Conservation (phyloP, 2,888 invertebrate species). For the Chorisops tibialis region DNA sequence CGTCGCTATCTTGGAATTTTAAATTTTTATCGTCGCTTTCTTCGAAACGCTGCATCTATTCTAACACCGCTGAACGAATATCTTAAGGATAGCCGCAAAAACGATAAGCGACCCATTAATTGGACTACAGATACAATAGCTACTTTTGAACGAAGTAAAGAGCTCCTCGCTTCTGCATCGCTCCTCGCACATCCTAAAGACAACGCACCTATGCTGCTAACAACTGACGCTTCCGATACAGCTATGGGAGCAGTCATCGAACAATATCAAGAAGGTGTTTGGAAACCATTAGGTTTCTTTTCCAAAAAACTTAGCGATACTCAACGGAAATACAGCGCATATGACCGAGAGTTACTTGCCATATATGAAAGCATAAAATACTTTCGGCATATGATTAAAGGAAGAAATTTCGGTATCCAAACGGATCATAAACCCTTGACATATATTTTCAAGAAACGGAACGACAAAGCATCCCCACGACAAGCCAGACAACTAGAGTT, state of each 20-base stretch:
- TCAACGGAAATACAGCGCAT: slow-evolving; percentile 42
- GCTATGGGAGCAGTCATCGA: slow-evolving; percentile 35
- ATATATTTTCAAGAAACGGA: not conserved
- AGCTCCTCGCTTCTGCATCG: not conserved
- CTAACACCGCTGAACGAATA: slow-evolving; percentile 4
- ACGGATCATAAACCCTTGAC: slow-evolving; percentile 24
- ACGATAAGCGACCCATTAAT: not conserved
- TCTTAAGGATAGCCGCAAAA: not conserved
- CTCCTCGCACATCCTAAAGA: not conserved
- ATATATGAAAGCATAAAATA: slow-evolving; percentile 40
- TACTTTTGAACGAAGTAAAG: not conserved
- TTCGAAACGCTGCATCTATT: slow-evolving; percentile 1
- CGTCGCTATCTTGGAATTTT: slow-evolving; percentile 5
- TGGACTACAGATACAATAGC: not conserved
- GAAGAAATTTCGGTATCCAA: slow-evolving; percentile 21
- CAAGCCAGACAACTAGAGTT: not conserved
- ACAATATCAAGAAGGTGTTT: slow-evolving; percentile 36
- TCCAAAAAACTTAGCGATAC: slow-evolving; percentile 40
- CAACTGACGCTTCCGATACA: slow-evolving; percentile 20
- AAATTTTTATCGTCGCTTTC: slow-evolving; percentile 12
- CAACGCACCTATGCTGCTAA: not conserved
- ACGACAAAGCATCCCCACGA: not conserved
- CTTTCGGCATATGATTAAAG: slow-evolving; percentile 31
- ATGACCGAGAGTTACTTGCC: slow-evolving; percentile 46
- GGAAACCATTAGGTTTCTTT: slow-evolving; percentile 46